Conservation (phyloP, 2,113 vertebrate genomes). For the human (Homo sapiens) region GRCh38 chr2:174246001-174246500, state of each 20-base stretch:
- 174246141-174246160: not conserved
- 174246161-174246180: not conserved
- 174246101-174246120: too few relatives aligned
- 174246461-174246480: slow-evolving; percentile 47
- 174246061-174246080: too few relatives aligned
- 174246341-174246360: slow-evolving; percentile 32
- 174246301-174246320: too few relatives aligned
- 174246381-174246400: not conserved
- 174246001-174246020: slow-evolving; percentile 50
- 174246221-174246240: not conserved
- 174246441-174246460: slow-evolving; percentile 14
- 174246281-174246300: not conserved
- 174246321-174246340: not conserved
- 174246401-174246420: slow-evolving; percentile 35
- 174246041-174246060: too few relatives aligned
- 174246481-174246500: not conserved
- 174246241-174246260: not conserved
- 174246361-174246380: slow-evolving; percentile 22
- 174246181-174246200: not conserved
- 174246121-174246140: not conserved
- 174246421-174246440: not conserved
- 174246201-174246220: not conserved
- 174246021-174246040: too few relatives aligned
- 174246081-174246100: too few relatives aligned
- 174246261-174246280: not conserved